Evolutionary conservation across 2,888 invertebrate genomes (phyloP), one percentile per base, ranked within the genome.

Genomic region (Ormyrus pomaceus): DNA sequence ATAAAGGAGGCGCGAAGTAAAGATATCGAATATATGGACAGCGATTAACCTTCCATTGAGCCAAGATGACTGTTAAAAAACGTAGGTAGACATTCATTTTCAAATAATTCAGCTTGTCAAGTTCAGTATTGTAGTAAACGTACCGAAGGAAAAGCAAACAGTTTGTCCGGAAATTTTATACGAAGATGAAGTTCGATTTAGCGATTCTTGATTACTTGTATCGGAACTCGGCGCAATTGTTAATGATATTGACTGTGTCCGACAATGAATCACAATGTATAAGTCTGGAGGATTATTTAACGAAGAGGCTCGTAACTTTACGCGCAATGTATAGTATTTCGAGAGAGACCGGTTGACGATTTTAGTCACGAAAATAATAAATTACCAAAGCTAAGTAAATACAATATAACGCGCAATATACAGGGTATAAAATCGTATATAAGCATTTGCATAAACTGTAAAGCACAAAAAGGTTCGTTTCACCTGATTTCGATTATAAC

Each of bases 21-120:
- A 84, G 89, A 89, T 68, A 86, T 87, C 55, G 83, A 85, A 73
- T 86, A 86, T 68, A 86, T 89, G 86, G 90, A 90, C 81, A 89
- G 88, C 79, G 90, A 91, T 85, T 90, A 87, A 86, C 83, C 82
- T 82, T 83, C 83, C 82, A 74, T 82, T 79, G 53, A 82, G 84
- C 77, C 61, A 58, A 73, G 66, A 74, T 65, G 79, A 74, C 74
- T 79, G 72, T 79, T 77, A 56, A 68, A 46, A 71, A 58, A 65
- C 34, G 76, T 79, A 83, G 84, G 76, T 85, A 85, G 82, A 72
- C 80, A 84, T 85, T 74, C 62, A 83, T 77, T 83, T 83, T 80
- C 73, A 77, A 83, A 84, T 83, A 85, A 84, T 81, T 84, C 62
- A 83, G 83, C 79, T 82, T 81, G 81, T 75, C 76, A 82, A 77